Evolutionary conservation across 1,140 invertebrate species (phyloP).

Genomic region (Drosophila guanche): DNA sequence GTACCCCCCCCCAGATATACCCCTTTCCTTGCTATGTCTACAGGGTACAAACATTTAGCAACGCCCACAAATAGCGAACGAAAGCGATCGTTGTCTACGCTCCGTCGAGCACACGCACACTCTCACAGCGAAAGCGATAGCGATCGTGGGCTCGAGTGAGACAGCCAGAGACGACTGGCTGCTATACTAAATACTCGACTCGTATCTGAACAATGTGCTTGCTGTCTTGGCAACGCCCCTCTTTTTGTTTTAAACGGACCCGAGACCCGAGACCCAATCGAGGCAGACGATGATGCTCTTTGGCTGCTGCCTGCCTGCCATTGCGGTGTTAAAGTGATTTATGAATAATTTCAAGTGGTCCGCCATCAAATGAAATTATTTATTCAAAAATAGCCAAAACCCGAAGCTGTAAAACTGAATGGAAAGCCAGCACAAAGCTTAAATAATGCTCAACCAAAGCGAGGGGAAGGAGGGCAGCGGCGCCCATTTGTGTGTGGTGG

Average conservation of each 20-base stretch:
- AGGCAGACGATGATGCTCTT: conserved; percentile 13
- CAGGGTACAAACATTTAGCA: conserved; percentile 4
- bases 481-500: conserved; percentile 8
- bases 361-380: conserved; percentile 46
- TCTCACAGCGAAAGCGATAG: conserved; percentile 27
- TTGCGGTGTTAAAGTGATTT: conserved; percentile 36
- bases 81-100: conserved; percentile 44
- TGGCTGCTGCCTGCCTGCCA: conserved; percentile 23
- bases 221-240: conserved; percentile 27
- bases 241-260: conserved; percentile 28
- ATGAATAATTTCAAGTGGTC: conserved; percentile 43
- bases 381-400: conserved; percentile 48
- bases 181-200: background rate
- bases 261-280: conserved; percentile 28
- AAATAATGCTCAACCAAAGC: conserved; percentile 17
- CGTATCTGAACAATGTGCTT: conserved; percentile 24
- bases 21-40: too few relatives aligned
- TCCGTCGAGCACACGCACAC: conserved; percentile 22
- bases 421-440: background rate
- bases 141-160: conserved; percentile 15
- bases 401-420: background rate
- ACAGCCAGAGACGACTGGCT: conserved; percentile 30
- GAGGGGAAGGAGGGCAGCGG: too few relatives aligned
- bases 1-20: too few relatives aligned
- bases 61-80: conserved; percentile 37